phyloP scores from a whole-genome alignment of 2,113 vertebrate species.

The Eulacestoma nigropectus region DNA sequence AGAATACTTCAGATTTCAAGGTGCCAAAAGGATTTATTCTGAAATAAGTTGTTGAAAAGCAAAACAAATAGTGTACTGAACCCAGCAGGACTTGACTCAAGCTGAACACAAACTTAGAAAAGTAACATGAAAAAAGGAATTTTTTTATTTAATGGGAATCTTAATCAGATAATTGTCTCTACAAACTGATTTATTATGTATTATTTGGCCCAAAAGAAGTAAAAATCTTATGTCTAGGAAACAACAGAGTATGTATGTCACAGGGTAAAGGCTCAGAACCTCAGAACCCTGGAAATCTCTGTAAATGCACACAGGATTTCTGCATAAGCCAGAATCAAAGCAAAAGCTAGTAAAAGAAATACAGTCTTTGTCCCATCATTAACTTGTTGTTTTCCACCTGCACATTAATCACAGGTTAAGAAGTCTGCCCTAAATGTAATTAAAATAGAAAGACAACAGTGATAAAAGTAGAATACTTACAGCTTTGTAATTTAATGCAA shows the following conservation, averaged over 20 bases:
- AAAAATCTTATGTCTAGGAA: not conserved
- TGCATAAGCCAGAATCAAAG: not conserved
- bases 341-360: not conserved
- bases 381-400: not conserved
- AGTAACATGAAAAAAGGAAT: not conserved
- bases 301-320: not conserved
- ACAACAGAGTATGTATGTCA: not conserved
- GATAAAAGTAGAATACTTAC: not conserved
- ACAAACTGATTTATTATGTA: not conserved
- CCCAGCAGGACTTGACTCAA: not conserved
- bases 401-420: not conserved
- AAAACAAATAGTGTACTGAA: not conserved
- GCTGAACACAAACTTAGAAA: not conserved
- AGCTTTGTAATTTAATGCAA: not conserved
- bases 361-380: not conserved
- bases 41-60: not conserved
- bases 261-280: not conserved
- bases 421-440: not conserved
- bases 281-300: not conserved
- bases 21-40: not conserved
- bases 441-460: not conserved
- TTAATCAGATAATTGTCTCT: not conserved
- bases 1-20: not conserved
- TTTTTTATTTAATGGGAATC: not conserved
- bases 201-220: not conserved